phyloP scores from a whole-genome alignment of 1,140 invertebrate genomes.

The Drosophila micromelanica region DNA sequence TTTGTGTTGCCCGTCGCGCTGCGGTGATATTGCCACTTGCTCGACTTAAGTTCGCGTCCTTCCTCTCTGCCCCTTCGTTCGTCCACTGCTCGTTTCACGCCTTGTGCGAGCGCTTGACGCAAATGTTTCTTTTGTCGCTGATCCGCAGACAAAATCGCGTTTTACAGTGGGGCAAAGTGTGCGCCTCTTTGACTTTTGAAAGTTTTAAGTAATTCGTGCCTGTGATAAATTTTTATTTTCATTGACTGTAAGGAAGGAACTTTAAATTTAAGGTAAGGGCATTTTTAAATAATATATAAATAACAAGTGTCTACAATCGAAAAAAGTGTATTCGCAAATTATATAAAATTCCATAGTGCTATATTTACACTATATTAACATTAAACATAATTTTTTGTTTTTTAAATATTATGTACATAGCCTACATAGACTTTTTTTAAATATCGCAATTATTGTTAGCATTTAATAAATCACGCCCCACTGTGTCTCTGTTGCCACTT shows the following conservation, averaged over 20 bases:
- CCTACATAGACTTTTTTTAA: too few relatives aligned
- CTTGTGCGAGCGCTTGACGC: conserved; percentile 15
- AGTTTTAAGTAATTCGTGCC: background rate
- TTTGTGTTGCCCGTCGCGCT: conserved; percentile 22
- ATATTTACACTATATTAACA: too few relatives aligned
- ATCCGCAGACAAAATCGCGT: conserved; percentile 40
- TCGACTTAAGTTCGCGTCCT: conserved; percentile 30
- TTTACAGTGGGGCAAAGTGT: conserved; percentile 21
- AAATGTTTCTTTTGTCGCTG: conserved; percentile 40
- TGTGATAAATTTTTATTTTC: too few relatives aligned
- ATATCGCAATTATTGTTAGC: background rate
- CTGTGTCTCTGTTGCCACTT: conserved; percentile 5
- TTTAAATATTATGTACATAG: too few relatives aligned
- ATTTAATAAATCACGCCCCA: background rate
- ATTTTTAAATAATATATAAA: too few relatives aligned
- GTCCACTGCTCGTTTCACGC: conserved; percentile 20
- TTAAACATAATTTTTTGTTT: too few relatives aligned
- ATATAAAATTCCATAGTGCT: too few relatives aligned
- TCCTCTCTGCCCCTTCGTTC: background rate
- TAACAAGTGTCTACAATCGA: too few relatives aligned
- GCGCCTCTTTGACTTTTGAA: background rate
- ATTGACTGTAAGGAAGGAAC: too few relatives aligned
- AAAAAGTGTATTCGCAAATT: too few relatives aligned
- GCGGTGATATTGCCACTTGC: conserved; percentile 75
- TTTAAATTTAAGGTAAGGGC: too few relatives aligned